A percentile compares a stretch with the other conserved stretches of the same genome.
Evolutionary conservation across 1,140 invertebrate species (phyloP).

Genomic region (Papilio aristodemus): DNA sequence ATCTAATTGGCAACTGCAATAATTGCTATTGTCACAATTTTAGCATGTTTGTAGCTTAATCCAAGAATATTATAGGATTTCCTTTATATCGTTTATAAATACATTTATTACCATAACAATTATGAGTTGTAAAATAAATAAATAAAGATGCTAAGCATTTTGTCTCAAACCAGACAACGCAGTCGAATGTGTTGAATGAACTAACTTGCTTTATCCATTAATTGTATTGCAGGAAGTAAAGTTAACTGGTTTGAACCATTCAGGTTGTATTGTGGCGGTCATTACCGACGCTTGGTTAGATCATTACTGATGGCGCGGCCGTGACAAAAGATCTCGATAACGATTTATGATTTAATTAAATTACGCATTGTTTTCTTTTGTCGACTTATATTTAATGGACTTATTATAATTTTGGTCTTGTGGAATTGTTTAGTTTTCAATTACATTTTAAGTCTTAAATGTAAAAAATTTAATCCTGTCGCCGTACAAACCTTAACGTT

Average conservation of each 20-base stretch:
- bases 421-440: no score
- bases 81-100: no score
- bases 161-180: neutral
- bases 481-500: no score
- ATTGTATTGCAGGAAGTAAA: neutral
- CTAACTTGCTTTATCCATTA: neutral
- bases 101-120: no score
- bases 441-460: no score
- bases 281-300: neutral
- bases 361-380: neutral
- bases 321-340: conserved; percentile 13
- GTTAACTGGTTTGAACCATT: neutral
- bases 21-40: no score
- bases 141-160: neutral
- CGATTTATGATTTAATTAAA: neutral
- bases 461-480: no score
- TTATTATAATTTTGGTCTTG: neutral
- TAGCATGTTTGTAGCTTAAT: no score
- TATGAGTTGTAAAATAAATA: no score
- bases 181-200: neutral
- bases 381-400: conserved; percentile 2
- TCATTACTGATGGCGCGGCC: conserved; percentile 10
- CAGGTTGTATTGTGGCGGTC: neutral
- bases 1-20: no score
- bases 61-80: no score